These are phyloP conservation scores for Capricornis sumatraensis DNA, from an alignment of 2,113 vertebrate species.

Conservation along the genomic window DNA sequence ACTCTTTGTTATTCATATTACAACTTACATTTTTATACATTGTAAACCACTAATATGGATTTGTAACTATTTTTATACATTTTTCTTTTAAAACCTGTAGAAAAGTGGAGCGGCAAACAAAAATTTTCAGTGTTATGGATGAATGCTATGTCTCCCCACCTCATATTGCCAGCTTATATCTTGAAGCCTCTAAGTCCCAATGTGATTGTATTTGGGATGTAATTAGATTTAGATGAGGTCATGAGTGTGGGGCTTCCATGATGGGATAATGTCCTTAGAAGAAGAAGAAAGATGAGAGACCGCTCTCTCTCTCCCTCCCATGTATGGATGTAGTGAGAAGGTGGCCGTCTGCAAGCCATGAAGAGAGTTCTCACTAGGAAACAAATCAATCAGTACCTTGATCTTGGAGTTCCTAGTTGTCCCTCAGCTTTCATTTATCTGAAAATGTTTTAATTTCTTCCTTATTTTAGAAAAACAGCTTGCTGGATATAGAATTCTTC, in stretches of 20 bases:
- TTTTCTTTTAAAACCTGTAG: not conserved
- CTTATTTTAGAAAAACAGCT: not conserved
- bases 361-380: not conserved
- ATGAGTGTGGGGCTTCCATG: not conserved
- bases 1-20: not conserved
- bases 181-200: not conserved
- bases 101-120: not conserved
- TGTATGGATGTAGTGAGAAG: not conserved
- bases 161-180: not conserved
- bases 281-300: not conserved
- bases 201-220: not conserved
- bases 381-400: not conserved
- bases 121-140: not conserved
- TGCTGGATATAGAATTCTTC: not conserved
- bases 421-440: not conserved
- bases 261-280: not conserved
- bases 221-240: not conserved
- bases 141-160: not conserved
- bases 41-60: not conserved
- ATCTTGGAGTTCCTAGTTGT: not conserved
- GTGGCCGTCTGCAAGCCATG: not conserved
- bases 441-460: not conserved
- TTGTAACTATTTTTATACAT: not conserved
- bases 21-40: not conserved
- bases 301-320: rapidly evolving